Base-by-base conservation (phyloP, 2,888 invertebrate species). In the Clepsis dumicolana region DNA sequence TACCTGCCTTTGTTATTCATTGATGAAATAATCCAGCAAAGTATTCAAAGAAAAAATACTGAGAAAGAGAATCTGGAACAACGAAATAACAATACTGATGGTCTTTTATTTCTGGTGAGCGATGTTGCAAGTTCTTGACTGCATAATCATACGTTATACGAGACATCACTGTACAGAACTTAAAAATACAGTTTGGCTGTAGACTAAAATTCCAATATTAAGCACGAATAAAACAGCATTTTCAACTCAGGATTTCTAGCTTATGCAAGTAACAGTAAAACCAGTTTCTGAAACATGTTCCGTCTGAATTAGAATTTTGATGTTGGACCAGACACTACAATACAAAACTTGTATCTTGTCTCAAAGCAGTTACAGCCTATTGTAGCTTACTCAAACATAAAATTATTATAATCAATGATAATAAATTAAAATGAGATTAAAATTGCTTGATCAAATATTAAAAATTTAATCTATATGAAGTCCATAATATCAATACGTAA, bases 261-360 rank as follows among this genome's bases (percentile, higher is more conserved):
- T 57, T 35, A 56, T 35, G 62, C 62, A 56, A 68, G 56, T 70
- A 70, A 70, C 70, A 70, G 70, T 70, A 67, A 67, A 67, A 70
- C 67, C 63, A 18, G 70, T 64, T 63, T 63, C 41, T 29, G 10
- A 68, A 70, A 66, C 70, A 50, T 54, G 62, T 62, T 65, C 27
- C 32, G 27, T 62, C 32, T 62, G 35, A 66, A 62, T 62, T 50
- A 56, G 35, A 67, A 57, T 62, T 67, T 66, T 16, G 62, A 62
- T 62, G 48, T 14, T 32, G 24, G 12, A 60, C 35, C 24, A 18
- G 32, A n/a, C 14, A 16, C 16, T 25, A 48, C n/a, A 27, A 32
- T n/a, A n/a, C 24, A 4, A 29, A 63, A 57, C 52, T 4, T 59
- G 32, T 32, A 44, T 2, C 44, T 0, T 41, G 0, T 59, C 7